phyloP scores from a whole-genome alignment of 2,797 vertebrate genomes.

The Percopsis omiscomaycus region DNA sequence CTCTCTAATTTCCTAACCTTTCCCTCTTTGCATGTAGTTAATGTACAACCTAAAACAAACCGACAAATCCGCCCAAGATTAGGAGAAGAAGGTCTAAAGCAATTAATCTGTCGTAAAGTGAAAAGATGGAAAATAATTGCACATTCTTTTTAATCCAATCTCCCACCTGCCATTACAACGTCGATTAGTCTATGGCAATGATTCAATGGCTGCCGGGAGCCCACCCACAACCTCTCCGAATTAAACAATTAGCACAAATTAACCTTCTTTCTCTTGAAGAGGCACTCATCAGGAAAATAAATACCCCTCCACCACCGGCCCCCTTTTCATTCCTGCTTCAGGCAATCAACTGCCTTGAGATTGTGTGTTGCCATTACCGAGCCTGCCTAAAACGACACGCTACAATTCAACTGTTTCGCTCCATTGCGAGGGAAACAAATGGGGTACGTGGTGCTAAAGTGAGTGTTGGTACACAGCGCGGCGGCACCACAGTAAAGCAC shows the following conservation, averaged over 20 bases:
- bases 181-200: slow-evolving; percentile 28
- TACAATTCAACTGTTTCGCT: slow-evolving; percentile 47
- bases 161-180: slow-evolving; percentile 43
- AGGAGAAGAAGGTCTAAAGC: slow-evolving; percentile 27
- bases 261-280: slow-evolving; percentile 47
- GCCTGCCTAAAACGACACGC: slow-evolving; percentile 35
- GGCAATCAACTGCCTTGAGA: slow-evolving; percentile 24
- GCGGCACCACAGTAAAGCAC: slow-evolving; percentile 47
- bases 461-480: slow-evolving; percentile 44
- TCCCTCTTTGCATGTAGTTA: slow-evolving; percentile 21
- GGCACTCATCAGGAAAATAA: slow-evolving; percentile 16
- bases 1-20: background rate
- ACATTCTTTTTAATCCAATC: slow-evolving; percentile 42
- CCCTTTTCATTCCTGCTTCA: slow-evolving; percentile 5
- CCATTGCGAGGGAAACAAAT: slow-evolving; percentile 61
- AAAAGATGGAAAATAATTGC: slow-evolving; percentile 40
- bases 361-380: slow-evolving; percentile 41
- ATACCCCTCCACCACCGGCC: slow-evolving; percentile 4
- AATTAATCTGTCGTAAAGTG: slow-evolving; percentile 59
- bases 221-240: slow-evolving; percentile 45
- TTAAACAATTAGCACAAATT: slow-evolving; percentile 72
- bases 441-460: slow-evolving; percentile 37
- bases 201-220: slow-evolving; percentile 48
- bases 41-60: slow-evolving; percentile 43
- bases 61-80: slow-evolving; percentile 44